Conservation (phyloP, 2,797 vertebrate genomes). For the Sarcophilus harrisii region DNA sequence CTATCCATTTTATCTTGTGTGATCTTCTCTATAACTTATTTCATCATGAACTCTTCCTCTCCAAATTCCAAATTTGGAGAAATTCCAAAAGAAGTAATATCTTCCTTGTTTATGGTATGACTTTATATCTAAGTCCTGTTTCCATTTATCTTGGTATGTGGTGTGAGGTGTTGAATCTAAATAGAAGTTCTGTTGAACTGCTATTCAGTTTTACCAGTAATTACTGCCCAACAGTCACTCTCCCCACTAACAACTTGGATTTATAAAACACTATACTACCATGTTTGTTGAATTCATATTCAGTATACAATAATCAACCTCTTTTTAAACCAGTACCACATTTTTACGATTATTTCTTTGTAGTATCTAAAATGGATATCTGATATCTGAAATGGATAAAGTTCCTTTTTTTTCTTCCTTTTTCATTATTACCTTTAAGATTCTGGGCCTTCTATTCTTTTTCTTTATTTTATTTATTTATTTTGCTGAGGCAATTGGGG, state of each 20-base stretch:
- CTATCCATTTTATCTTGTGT: not conserved
- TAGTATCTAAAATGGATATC: not conserved
- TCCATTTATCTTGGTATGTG: not conserved
- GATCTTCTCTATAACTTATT: not conserved
- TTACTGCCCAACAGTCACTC: not conserved
- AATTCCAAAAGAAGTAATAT: not conserved
- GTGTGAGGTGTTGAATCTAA: not conserved
- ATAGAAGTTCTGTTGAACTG: not conserved
- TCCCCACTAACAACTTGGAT: not conserved
- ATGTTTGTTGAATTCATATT: not conserved
- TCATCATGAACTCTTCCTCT: not conserved
- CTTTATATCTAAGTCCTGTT: not conserved
- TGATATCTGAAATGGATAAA: not conserved
- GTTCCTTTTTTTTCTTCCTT: not conserved
- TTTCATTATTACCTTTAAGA: not conserved
- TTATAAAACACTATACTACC: not conserved
- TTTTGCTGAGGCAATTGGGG: too few relatives aligned
- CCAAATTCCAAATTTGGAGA: not conserved
- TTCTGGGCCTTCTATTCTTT: not conserved
- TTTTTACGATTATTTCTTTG: not conserved
- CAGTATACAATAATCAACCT: not conserved
- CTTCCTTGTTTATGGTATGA: not conserved
- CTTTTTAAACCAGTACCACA: not conserved
- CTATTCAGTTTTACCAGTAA: not conserved
- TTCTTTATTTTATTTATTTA: too few relatives aligned